Base-by-base conservation (phyloP, 2,888 invertebrate species). In the Cosmorhoe ocellata region DNA sequence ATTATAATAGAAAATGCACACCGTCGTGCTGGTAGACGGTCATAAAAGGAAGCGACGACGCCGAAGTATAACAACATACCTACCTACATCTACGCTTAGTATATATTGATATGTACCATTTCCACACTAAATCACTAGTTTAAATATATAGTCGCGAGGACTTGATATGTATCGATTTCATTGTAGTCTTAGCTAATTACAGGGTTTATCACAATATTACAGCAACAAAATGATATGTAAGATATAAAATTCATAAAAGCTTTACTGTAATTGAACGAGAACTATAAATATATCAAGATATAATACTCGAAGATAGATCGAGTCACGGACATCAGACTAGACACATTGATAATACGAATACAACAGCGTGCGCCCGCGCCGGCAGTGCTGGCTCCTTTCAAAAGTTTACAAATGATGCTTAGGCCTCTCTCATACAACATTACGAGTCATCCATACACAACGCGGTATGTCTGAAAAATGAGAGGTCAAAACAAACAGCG, bases 31-130 rank as follows among this genome's bases (percentile, higher is more conserved):
- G 32, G 10, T 28, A 43, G n/a, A 0, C 7, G 9, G 2, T 36
- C 38, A 51, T 60, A 72, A 71, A 70, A 76, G 74, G 67, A 70
- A 76, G 75, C 76, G 71, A 66, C 79, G 74, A 66, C 79, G 74
- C 67, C 77, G 79, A 78, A 83, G 82, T 84, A 86, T 88, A 88
- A 88, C 87, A 88, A 87, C 82, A 84, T 77, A 61, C 74, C 83
- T 76, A 61, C 72, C 82, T 85, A n/a, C n/a, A n/a, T 55, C 85
- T 87, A 88, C 83, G 30, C 82, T 85, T 85, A 85, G 5, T 24
- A 56, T 52, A 30, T 67, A 74, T 48, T 66, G 74, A 74, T 74
- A 75, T 74, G 76, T 75, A 63, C 59, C 60, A 55, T 61, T 52
- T 71, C 58, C 69, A 71, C 64, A 64, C 66, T 73, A 71, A 56